Evolutionary conservation across 2,888 invertebrate genomes (phyloP).

Genomic region (Folsomia candida): DNA sequence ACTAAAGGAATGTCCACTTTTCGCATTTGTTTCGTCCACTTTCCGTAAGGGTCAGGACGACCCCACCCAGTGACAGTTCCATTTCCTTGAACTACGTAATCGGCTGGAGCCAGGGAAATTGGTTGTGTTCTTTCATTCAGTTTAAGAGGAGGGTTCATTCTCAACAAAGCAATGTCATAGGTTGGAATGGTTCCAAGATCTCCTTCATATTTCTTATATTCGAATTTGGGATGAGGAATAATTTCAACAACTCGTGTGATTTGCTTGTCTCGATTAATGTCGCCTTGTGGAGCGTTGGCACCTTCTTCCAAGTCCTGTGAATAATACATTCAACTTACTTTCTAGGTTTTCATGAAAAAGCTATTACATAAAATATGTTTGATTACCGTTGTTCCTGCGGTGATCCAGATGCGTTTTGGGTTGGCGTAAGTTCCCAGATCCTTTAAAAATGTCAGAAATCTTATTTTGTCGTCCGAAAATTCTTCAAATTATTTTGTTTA

Average conservation of each 20-base stretch:
- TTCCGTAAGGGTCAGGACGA: slow-evolving; percentile 26
- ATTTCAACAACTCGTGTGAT: slow-evolving; percentile 27
- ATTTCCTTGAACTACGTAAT: slow-evolving; percentile 25
- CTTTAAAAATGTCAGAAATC: neutral
- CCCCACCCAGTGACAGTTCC: slow-evolving; percentile 30
- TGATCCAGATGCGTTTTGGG: slow-evolving; percentile 28
- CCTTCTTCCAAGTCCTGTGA: neutral
- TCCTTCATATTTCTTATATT: slow-evolving; percentile 25
- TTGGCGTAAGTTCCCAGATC: slow-evolving; percentile 25
- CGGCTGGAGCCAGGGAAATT: slow-evolving; percentile 18
- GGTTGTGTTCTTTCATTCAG: slow-evolving; percentile 27
- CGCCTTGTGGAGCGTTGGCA: neutral
- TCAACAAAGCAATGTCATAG: slow-evolving; percentile 29
- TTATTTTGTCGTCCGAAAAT: neutral
- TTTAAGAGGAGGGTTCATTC: slow-evolving; percentile 23
- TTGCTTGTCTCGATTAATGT: slow-evolving; percentile 27
- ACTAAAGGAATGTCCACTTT: slow-evolving; percentile 28
- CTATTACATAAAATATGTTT: too few relatives aligned
- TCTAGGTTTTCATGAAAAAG: too few relatives aligned
- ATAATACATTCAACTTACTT: too few relatives aligned
- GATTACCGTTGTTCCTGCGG: slow-evolving; percentile 32
- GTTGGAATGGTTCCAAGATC: slow-evolving; percentile 22
- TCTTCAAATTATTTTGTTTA: neutral
- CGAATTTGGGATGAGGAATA: slow-evolving; percentile 32
- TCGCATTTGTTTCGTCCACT: slow-evolving; percentile 27